phyloP scores from a whole-genome alignment of 2,113 vertebrate genomes.

The Gorilla gorilla region DNA sequence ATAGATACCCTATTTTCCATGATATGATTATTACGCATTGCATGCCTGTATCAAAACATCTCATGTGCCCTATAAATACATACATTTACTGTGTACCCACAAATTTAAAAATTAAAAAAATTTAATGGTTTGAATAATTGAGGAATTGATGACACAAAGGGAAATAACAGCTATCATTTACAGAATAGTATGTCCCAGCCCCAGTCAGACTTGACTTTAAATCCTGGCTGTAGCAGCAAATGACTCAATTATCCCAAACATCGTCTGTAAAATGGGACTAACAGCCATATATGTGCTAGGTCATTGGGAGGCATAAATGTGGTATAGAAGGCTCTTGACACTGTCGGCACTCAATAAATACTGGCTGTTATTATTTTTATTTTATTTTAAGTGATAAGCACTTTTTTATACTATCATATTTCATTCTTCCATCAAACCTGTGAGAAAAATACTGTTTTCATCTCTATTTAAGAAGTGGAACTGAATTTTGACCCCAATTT shows the following conservation, averaged over 20 bases:
- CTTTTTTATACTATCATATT: conserved; percentile 17
- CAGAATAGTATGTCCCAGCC: neutral
- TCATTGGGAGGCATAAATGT: neutral
- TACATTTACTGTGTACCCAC: no score
- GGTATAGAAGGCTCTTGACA: neutral
- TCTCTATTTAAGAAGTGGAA: neutral
- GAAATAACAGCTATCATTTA: neutral
- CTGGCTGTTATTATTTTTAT: neutral
- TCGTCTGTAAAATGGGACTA: neutral
- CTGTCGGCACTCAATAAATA: neutral
- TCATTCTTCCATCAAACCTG: neutral
- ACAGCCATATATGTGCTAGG: neutral
- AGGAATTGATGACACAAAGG: neutral
- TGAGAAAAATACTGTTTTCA: conserved; percentile 1
- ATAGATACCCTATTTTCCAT: no score
- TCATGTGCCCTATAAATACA: no score
- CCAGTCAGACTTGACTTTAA: neutral
- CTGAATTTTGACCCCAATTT: conserved; percentile 15
- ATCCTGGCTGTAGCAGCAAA: neutral
- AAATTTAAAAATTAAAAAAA: no score
- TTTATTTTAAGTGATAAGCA: neutral
- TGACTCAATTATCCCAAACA: conserved; percentile 14
- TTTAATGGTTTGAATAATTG: neutral
- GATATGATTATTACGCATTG: no score
- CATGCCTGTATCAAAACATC: no score